phyloP scores from a whole-genome alignment of 2,797 vertebrate genomes.

The Mionectes olivaceus region DNA sequence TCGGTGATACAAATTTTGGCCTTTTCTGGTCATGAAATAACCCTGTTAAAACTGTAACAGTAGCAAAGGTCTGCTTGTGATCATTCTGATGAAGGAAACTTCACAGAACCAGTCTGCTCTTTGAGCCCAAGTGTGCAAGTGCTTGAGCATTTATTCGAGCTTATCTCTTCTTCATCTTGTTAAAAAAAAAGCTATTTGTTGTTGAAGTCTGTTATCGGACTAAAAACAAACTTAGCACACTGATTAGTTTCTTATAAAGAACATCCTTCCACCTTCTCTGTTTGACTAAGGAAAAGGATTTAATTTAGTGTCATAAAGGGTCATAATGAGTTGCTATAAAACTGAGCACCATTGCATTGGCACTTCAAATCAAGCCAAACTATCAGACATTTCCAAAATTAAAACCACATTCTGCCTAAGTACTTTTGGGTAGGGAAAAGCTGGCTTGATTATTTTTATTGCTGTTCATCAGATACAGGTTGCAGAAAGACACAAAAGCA shows the following conservation, averaged over 20 bases:
- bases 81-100: neutral
- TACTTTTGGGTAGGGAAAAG: neutral
- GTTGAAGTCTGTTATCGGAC: neutral
- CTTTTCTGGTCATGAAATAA: slow-evolving; percentile 9
- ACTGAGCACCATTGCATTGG: neutral
- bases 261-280: neutral
- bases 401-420: neutral
- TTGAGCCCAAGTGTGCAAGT: neutral
- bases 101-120: neutral
- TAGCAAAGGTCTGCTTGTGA: neutral
- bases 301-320: neutral
- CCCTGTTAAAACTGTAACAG: neutral
- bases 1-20: neutral
- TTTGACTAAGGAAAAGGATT: neutral
- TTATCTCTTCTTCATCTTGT: neutral
- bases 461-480: neutral
- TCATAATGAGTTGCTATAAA: neutral
- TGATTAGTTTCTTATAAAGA: neutral
- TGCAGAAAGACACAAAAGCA: slow-evolving; percentile 44
- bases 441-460: slow-evolving; percentile 28
- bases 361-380: neutral
- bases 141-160: neutral
- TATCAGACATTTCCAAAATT: neutral
- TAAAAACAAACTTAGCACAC: neutral
- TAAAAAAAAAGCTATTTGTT: neutral